phyloP scores from a whole-genome alignment of 2,113 vertebrate genomes.

The Fulica atra region DNA sequence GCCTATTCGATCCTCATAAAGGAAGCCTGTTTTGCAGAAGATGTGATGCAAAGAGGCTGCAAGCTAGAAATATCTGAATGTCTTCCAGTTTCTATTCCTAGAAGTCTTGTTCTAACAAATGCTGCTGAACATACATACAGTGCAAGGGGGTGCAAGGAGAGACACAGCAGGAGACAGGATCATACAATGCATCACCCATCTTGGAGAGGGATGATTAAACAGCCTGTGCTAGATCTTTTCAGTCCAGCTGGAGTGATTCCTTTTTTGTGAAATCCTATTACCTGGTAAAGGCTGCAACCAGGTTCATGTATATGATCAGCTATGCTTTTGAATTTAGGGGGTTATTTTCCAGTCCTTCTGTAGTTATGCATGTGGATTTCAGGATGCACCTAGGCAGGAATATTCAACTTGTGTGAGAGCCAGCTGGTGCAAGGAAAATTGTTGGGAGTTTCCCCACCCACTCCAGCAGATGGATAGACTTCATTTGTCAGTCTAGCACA shows the following conservation, averaged over 20 bases:
- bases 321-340: background rate
- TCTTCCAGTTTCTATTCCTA: constrained; percentile 51
- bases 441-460: background rate
- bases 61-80: constrained; percentile 40
- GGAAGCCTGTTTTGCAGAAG: constrained; percentile 16
- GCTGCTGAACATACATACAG: background rate
- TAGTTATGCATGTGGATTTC: background rate
- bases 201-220: background rate
- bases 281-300: background rate
- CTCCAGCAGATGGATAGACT: background rate
- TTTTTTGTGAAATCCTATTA: background rate
- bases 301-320: background rate
- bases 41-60: constrained; percentile 39
- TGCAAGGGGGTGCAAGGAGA: background rate
- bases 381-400: background rate
- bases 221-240: background rate
- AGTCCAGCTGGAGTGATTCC: background rate
- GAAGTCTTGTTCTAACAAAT: constrained; percentile 36
- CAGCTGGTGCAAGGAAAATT: background rate
- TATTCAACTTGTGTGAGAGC: background rate
- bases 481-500: background rate
- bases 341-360: background rate
- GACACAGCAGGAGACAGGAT: background rate
- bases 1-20: constrained; percentile 24
- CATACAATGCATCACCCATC: background rate